Evolutionary conservation across 2,797 vertebrate species (phyloP).

Genomic region (Heteromormyrus szaboi): DNA sequence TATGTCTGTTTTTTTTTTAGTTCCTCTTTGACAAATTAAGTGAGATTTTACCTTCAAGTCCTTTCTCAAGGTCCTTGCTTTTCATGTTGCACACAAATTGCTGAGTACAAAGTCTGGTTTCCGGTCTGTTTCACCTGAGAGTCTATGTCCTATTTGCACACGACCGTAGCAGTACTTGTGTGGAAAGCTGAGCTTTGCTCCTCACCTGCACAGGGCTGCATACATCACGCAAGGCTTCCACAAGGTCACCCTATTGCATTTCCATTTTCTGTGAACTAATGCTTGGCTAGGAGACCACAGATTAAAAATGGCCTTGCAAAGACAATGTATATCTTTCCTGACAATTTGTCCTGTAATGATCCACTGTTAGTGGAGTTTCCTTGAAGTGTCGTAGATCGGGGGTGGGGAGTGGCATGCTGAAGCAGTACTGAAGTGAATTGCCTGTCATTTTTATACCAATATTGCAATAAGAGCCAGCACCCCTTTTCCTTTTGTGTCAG

Average conservation of each 20-base stretch:
- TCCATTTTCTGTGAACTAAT: constrained; percentile 43
- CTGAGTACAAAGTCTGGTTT: constrained; percentile 65
- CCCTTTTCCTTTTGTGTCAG: background rate
- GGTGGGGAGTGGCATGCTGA: background rate
- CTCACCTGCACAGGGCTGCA: constrained; percentile 43
- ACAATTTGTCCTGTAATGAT: constrained; percentile 40
- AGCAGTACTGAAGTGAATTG: background rate
- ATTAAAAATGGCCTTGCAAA: constrained; percentile 46
- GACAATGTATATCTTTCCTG: constrained; percentile 47
- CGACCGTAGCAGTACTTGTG: constrained; percentile 43
- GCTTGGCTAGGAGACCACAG: constrained; percentile 41
- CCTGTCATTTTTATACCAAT: constrained; percentile 1
- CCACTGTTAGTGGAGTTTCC: constrained; percentile 22
- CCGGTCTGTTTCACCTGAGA: constrained; percentile 58
- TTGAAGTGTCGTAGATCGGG: constrained; percentile 16
- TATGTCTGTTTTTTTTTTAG: background rate
- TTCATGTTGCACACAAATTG: constrained; percentile 59
- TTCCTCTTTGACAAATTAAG: constrained; percentile 56
- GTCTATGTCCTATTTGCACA: background rate
- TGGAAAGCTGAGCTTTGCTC: constrained; percentile 49
- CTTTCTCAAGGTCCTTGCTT: constrained; percentile 51
- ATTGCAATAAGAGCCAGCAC: background rate
- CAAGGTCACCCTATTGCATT: constrained; percentile 46
- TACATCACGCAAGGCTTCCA: constrained; percentile 50
- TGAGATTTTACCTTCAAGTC: constrained; percentile 57